phyloP scores from a whole-genome alignment of 2,888 invertebrate species.

The Perithous albicinctus region DNA sequence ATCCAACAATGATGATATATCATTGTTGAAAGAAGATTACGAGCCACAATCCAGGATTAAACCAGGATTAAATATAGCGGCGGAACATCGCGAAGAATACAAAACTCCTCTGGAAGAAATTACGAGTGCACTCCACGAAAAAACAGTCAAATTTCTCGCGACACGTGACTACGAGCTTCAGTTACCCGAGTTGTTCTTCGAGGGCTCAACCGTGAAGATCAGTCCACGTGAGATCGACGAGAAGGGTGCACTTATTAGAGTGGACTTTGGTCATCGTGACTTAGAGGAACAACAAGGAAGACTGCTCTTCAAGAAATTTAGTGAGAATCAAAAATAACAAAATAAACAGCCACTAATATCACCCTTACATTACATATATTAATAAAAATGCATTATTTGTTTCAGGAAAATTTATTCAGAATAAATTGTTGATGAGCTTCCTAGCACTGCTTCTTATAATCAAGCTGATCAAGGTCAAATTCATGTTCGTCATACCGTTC shows the following conservation, averaged over 20 bases:
- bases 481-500: slow-evolving; percentile 92
- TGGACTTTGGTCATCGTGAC: slow-evolving; percentile 88
- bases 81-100: slow-evolving; percentile 72
- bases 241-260: slow-evolving; percentile 90
- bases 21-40: slow-evolving; percentile 84
- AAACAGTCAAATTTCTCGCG: slow-evolving; percentile 90
- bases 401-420: slow-evolving; percentile 92
- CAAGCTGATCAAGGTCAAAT: slow-evolving; percentile 92
- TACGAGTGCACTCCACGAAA: slow-evolving; percentile 89
- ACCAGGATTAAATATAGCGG: slow-evolving; percentile 73
- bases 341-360: neutral
- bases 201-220: slow-evolving; percentile 90
- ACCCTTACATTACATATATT: slow-evolving; percentile 24
- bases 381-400: slow-evolving; percentile 73
- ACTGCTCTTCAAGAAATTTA: slow-evolving; percentile 89
- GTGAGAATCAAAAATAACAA: slow-evolving; percentile 84
- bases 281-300: slow-evolving; percentile 85
- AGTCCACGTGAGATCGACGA: slow-evolving; percentile 91
- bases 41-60: slow-evolving; percentile 61
- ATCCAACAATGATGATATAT: slow-evolving; percentile 79
- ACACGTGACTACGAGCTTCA: slow-evolving; percentile 91
- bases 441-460: slow-evolving; percentile 91
- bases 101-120: slow-evolving; percentile 90
- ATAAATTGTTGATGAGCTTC: slow-evolving; percentile 90
- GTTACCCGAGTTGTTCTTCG: slow-evolving; percentile 90